phyloP scores from a whole-genome alignment of 1,140 invertebrate species.

The Globodera rostochiensis region DNA sequence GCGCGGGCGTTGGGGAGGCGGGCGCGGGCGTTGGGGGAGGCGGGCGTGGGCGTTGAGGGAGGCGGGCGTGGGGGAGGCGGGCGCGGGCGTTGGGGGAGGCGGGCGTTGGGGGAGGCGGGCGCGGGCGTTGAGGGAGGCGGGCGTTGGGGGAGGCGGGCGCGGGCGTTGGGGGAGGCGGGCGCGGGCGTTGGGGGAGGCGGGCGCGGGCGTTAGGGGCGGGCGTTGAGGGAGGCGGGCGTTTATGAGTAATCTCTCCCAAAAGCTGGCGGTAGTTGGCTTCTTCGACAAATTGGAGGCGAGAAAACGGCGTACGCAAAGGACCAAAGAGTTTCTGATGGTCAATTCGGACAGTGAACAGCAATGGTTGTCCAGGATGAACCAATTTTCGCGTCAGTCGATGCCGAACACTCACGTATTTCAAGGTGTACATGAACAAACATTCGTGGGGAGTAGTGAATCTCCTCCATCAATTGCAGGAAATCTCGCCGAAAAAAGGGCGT shows the following conservation, averaged over 20 bases:
- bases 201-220: background rate
- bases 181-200: too few species aligned
- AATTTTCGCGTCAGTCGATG: slow-evolving; percentile 29
- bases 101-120: background rate
- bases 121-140: too few species aligned
- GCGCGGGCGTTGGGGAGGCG: too few species aligned
- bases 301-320: slow-evolving; percentile 45
- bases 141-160: too few species aligned
- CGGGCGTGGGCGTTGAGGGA: too few species aligned
- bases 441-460: slow-evolving; percentile 1
- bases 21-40: slow-evolving; percentile 22
- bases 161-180: slow-evolving; percentile 20
- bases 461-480: slow-evolving; percentile 1
- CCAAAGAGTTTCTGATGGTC: slow-evolving; percentile 54
- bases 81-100: slow-evolving; percentile 9
- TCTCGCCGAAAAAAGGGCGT: background rate
- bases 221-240: background rate
- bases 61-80: background rate
- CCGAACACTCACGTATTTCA: slow-evolving; percentile 7
- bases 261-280: slow-evolving; percentile 63
- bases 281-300: slow-evolving; percentile 62
- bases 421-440: background rate
- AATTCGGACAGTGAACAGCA: slow-evolving; percentile 57
- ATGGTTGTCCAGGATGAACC: slow-evolving; percentile 35
- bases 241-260: background rate